These are phyloP conservation scores for Ara ararauna DNA, from an alignment of 2,797 vertebrate genomes.

Conservation along the genomic window DNA sequence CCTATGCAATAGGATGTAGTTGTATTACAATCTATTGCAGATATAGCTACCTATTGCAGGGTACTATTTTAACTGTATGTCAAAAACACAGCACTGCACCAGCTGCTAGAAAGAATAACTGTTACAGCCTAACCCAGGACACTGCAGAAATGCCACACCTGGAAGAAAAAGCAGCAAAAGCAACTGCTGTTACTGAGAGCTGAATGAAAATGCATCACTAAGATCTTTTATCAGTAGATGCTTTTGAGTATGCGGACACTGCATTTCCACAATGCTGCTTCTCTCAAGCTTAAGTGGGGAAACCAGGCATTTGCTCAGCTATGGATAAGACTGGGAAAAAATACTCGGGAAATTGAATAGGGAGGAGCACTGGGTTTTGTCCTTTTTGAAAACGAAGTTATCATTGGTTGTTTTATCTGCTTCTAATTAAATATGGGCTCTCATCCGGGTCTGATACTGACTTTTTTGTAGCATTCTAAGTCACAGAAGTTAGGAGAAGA, in stretches of 20 bases:
- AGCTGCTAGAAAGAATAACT: background rate
- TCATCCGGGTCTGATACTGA: background rate
- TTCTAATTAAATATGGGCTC: background rate
- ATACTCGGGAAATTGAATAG: background rate
- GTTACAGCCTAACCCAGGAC: background rate
- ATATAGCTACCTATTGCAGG: background rate
- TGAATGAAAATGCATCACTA: background rate
- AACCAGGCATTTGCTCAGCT: background rate
- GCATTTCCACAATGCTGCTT: background rate
- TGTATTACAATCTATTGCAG: background rate
- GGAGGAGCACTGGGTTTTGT: rapidly evolving
- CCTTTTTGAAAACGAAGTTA: background rate
- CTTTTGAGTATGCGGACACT: background rate
- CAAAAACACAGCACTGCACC: background rate
- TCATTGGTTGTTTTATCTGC: background rate
- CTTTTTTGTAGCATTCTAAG: background rate
- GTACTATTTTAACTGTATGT: background rate
- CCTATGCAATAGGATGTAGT: background rate
- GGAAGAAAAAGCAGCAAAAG: background rate
- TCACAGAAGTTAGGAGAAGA: background rate
- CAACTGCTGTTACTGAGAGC: background rate
- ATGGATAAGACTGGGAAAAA: background rate
- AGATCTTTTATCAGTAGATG: background rate
- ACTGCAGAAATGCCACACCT: background rate
- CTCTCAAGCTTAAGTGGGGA: background rate